These are phyloP conservation scores for Microcebus murinus DNA, from an alignment of 2,113 vertebrate species.

Conservation along the genomic window DNA sequence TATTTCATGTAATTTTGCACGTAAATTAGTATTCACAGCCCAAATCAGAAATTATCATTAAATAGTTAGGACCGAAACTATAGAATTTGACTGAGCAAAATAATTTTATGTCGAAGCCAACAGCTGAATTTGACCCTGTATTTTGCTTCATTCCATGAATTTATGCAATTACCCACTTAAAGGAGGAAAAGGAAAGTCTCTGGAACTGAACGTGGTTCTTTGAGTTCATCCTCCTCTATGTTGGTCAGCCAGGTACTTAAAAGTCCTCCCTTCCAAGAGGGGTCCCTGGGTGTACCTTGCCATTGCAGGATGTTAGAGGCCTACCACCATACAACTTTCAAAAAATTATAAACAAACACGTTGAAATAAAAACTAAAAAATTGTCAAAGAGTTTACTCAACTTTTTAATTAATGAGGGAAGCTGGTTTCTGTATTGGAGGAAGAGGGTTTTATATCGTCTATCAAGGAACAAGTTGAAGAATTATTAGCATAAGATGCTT, in stretches of 20 bases:
- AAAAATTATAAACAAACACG: neutral
- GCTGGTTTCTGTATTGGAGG: neutral
- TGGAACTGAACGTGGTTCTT: neutral
- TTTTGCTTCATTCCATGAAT: neutral
- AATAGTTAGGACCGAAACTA: neutral
- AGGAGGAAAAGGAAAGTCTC: neutral
- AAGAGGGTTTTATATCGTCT: neutral
- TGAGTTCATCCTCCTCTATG: neutral
- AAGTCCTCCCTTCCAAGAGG: neutral
- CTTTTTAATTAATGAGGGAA: neutral
- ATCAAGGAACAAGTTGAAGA: neutral
- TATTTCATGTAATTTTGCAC: neutral
- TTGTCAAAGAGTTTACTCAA: neutral
- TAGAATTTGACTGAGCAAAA: neutral
- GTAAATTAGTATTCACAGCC: neutral
- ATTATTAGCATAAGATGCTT: neutral
- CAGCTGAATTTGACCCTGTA: neutral
- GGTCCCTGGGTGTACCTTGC: neutral
- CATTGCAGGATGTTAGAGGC: neutral
- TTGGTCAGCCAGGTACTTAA: neutral
- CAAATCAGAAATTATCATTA: neutral
- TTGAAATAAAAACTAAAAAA: neutral
- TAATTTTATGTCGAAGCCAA: neutral
- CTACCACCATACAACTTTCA: neutral
- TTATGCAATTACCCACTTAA: neutral